phyloP scores from a whole-genome alignment of 30 jellyfish, hydroid and myxozoan species.

The Haliclystus octoradiatus region DNA sequence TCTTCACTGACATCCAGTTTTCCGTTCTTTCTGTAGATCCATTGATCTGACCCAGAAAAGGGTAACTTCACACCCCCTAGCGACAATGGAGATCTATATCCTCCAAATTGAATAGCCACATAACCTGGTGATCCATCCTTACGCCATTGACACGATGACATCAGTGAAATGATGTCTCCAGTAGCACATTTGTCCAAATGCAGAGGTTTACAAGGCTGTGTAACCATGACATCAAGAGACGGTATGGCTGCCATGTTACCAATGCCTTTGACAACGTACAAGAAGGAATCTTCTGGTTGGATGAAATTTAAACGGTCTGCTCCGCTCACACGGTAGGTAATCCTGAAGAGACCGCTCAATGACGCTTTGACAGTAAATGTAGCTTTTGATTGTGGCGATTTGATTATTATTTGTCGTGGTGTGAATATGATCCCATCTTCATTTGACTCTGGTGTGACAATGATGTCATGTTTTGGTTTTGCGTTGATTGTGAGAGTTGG shows the following conservation, averaged over 20 bases:
- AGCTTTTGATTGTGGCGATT: conserved; percentile 22
- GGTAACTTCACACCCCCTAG: conserved; percentile 44
- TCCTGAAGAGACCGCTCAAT: conserved; percentile 27
- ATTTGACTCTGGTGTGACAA: conserved; percentile 27
- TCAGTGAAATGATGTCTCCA: conserved; percentile 9
- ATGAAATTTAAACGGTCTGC: conserved; percentile 13
- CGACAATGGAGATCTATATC: conserved; percentile 26
- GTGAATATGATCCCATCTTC: conserved; percentile 22
- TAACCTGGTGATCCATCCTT: conserved; percentile 35
- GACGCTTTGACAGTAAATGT: conserved; percentile 25
- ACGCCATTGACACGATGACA: conserved; percentile 50
- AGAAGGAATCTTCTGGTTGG: conserved; percentile 15
- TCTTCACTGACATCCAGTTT: conserved; percentile 32
- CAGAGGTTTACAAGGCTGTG: conserved; percentile 8
- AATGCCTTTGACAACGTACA: conserved; percentile 11
- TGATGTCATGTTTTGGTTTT: conserved; percentile 23
- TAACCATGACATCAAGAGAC: neutral
- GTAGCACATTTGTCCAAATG: conserved; percentile 28
- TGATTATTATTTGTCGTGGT: conserved; percentile 11
- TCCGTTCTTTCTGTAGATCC: conserved; percentile 39
- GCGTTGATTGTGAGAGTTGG: conserved; percentile 16
- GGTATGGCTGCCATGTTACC: conserved; percentile 7
- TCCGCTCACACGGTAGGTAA: conserved; percentile 29
- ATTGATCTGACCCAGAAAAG: conserved; percentile 4
- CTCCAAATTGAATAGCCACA: conserved; percentile 25